Evolutionary conservation across 2,797 vertebrate genomes (phyloP), one percentile per base, ranked within the genome.

Genomic region (Karalla daura): DNA sequence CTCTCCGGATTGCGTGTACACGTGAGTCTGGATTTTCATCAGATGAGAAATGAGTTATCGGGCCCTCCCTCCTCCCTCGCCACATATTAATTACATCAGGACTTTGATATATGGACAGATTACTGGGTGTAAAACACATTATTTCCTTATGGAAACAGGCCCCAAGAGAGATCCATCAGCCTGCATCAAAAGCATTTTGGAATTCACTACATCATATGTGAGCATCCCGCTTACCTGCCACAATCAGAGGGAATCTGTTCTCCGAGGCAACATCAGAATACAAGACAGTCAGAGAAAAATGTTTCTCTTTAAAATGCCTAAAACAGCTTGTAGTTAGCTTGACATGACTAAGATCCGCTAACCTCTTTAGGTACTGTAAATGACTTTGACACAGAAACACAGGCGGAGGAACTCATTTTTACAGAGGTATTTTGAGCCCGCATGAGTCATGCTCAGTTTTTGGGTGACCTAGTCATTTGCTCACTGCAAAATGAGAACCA

Each of bases 31-130:
- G 7, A 55, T 76, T 76, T 61, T 64, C 45, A 78, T 76, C 59
- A 83, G 58, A 69, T 74, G 82, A 76, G 67, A 79, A 63, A 81
- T 69, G 60, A 81, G 79, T 63, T 79, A 70, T 72, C 47, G 63
- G 58, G 45, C 30, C 24, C 27, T 63, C 37, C 24, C 28, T 8
- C 36, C 36, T 46, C 53, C 65, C n/a, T 23, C 8, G 10, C 50
- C 30, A 73, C 43, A 63, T 76, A 83, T 88, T 91, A 92, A 93
- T 91, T 85, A 77, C 72, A 89, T 91, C 81, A 86, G 67, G 53
- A 62, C 56, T 32, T 74, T 90, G 90, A 91, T 92, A 85, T 87
- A 93, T 91, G 89, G 81, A 82, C 78, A 83, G 87, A 91, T 92
- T 90, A 90, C 53, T 12, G 71, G 46, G 39, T 83, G 76, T 87